Evolutionary conservation across 2,113 vertebrate genomes (phyloP).

Genomic region (Meriones unguiculatus): DNA sequence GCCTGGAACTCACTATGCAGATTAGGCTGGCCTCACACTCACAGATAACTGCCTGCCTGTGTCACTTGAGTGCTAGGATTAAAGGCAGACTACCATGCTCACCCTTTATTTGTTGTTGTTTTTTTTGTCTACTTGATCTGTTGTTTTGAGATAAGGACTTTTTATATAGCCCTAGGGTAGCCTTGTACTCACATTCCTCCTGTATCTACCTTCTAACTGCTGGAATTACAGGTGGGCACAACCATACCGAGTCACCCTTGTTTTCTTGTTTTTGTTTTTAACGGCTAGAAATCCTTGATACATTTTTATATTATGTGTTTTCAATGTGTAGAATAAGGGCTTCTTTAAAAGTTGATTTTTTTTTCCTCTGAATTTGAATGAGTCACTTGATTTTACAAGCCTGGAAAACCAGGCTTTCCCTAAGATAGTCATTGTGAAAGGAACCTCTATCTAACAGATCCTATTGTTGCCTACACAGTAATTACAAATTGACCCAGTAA

Average conservation of each 20-base stretch:
- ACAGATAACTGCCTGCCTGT: neutral
- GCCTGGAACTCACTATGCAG: neutral
- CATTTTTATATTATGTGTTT: conserved; percentile 59
- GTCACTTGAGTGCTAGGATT: neutral
- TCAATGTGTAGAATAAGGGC: conserved; percentile 4
- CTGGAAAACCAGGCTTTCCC: conserved; percentile 13
- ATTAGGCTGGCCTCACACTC: neutral
- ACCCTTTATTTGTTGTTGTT: neutral
- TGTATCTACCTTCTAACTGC: neutral
- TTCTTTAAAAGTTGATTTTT: conserved; percentile 52
- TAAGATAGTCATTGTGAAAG: conserved; percentile 43
- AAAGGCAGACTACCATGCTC: neutral
- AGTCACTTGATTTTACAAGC: conserved; percentile 67
- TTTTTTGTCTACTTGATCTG: neutral
- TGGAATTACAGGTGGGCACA: neutral
- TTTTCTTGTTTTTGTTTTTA: neutral
- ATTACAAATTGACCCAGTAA: conserved; percentile 64
- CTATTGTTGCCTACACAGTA: conserved; percentile 52
- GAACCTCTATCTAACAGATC: conserved; percentile 37
- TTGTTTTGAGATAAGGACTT: neutral
- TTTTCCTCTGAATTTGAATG: conserved; percentile 67
- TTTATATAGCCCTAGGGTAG: neutral
- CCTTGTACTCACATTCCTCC: neutral
- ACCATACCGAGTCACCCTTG: neutral
- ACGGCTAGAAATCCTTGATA: neutral